Evolutionary conservation across 2,888 invertebrate species (phyloP), one percentile per base, ranked within the genome.

Genomic region (Pseudoips prasinana): DNA sequence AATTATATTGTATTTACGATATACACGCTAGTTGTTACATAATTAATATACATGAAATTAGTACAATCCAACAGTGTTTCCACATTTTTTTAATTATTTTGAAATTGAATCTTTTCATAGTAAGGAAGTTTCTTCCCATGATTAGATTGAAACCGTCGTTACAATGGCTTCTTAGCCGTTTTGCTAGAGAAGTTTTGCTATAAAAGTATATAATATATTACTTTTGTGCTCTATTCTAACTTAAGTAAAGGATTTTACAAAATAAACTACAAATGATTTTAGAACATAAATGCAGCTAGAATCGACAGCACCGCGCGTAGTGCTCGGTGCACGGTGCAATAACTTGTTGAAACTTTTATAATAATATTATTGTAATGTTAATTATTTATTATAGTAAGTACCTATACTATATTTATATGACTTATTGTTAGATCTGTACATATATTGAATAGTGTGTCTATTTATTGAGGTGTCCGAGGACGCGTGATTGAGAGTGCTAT

Each of bases 401-500:
- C n/a, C n/a, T 22, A 27, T 35, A 42, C 20, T 5, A 22, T 36
- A 25, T 40, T 32, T 32, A 39, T 32, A 27, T 24, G 22, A 20
- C 7, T 3, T 18, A 33, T 10, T 7, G 40, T 35, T 33, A 43
- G 38, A n/a, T n/a, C 25, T 51, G 48, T 50, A 50, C 46, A 48
- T 45, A 51, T 27, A 32, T 27, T 39, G 33, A 32, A 45, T 39
- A 18, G 51, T 34, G 46, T 62, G 59, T 62, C 60, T 74, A 68
- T 72, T 70, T 73, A 70, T 68, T 63, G 58, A 62, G 36, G 41
- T 46, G 62, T 58, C 53, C 48, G 51, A 20, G 20, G 14, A 14
- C 54, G 61, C 43, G 64, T 58, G 72, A 33, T 54, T 63, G 69
- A 70, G 58, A 68, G 63, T 67, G 68, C 56, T 73, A 73, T 74